Evolutionary conservation across 2,113 vertebrate genomes (phyloP), one percentile per base, ranked within the genome.

Genomic region (Phycodurus eques): DNA sequence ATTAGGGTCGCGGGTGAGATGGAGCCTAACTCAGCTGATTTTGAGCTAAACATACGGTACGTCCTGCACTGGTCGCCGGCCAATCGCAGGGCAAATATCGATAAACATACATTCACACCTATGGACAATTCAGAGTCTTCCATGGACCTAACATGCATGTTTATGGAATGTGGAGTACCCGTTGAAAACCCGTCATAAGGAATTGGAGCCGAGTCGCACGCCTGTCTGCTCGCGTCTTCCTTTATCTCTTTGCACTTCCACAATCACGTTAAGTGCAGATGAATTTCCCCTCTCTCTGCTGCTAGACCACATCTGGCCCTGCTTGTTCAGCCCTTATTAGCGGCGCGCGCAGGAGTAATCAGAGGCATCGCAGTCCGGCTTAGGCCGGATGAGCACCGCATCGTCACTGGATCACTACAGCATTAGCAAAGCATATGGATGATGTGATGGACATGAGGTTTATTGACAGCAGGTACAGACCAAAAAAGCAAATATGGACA

Each of bases 311-410:
- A 91, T 88, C 85, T 88, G 85, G 74, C 77, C 71, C 59, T 80
- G 78, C 84, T 77, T 89, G 81, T 88, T 74, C 76, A 56, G 75
- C 68, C 87, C 79, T 78, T 85, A 85, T 89, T 86, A 82, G 82
- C 78, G 85, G 76, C 74, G 83, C 80, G 83, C 84, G 87, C 83
- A 85, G 79, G 80, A 70, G 76, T 86, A 85, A 92, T 87, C 81
- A 77, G 70, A 63, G 71, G 68, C 83, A 78, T 82, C 80, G 79
- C 68, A 70, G 78, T 49, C 63, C 64, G 76, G 74, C 78, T 82
- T 80, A 17, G 13, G 71, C 27, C 8, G 77, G 84, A 84, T 89
- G 84, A 91, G 14, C 85, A 57, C 69, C 56, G 80, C 77, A 90
- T 86, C 81, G 47, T 15, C 15, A 71, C 62, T 76, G 73, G 20